Percentiles rank a stretch among this genome's conserved stretches.
Evolutionary conservation across 1,140 invertebrate genomes (phyloP).

Genomic region (Fopius arisanus): DNA sequence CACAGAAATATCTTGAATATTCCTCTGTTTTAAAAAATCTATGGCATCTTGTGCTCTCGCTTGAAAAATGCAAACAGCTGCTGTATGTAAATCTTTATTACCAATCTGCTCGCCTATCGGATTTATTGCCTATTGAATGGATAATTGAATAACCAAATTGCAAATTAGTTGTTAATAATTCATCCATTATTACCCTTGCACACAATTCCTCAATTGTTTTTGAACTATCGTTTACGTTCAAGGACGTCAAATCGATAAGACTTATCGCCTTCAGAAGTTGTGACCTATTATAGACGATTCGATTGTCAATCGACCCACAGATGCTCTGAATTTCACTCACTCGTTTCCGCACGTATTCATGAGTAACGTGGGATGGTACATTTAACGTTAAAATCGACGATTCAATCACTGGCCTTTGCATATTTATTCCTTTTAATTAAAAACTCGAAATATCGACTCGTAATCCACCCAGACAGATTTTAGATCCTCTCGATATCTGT

Average conservation of each 20-base stretch:
- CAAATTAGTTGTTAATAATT: slow-evolving; percentile 16
- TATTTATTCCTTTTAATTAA: background rate
- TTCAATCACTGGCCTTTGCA: background rate
- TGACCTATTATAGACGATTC: slow-evolving; percentile 67
- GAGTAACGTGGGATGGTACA: slow-evolving; percentile 26
- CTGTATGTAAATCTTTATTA: slow-evolving; percentile 66
- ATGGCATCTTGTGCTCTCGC: slow-evolving; percentile 78
- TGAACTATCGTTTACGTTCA: slow-evolving; percentile 87
- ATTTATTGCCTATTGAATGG: slow-evolving; percentile 65
- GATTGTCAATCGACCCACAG: slow-evolving; percentile 41
- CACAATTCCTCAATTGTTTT: slow-evolving; percentile 84
- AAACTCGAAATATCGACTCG: no score
- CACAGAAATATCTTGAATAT: slow-evolving; percentile 55
- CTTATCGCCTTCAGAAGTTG: slow-evolving; percentile 85
- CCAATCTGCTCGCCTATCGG: slow-evolving; percentile 59
- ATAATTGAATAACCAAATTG: background rate
- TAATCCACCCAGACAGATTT: no score
- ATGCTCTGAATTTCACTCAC: slow-evolving; percentile 36
- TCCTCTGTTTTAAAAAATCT: slow-evolving; percentile 69
- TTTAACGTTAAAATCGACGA: background rate
- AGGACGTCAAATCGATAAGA: slow-evolving; percentile 92
- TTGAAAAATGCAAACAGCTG: slow-evolving; percentile 96
- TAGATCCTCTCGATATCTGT: no score
- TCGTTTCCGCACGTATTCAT: slow-evolving; percentile 38
- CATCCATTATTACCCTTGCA: slow-evolving; percentile 68